phyloP scores from a whole-genome alignment of 1,140 invertebrate species.

The Brachystomella parvula region DNA sequence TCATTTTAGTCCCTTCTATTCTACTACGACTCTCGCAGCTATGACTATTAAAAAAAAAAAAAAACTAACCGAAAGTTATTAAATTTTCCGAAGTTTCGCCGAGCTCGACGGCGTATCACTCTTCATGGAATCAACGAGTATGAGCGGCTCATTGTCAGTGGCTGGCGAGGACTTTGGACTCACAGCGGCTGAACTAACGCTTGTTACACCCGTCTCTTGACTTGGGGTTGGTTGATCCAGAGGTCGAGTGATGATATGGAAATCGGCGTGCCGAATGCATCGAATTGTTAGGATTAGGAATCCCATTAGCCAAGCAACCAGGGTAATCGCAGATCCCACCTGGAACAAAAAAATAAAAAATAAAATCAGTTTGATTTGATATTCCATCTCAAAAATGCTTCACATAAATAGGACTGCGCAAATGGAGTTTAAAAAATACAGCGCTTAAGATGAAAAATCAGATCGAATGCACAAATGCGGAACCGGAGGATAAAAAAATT shows the following conservation, averaged over 20 bases:
- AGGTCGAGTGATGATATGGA: conserved; percentile 17
- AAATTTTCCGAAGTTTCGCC: neutral
- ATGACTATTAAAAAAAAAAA: no score
- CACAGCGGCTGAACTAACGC: neutral
- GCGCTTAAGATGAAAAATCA: no score
- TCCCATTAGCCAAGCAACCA: conserved; percentile 32
- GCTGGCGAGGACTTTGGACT: conserved; percentile 4
- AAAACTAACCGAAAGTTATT: no score
- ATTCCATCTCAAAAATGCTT: neutral
- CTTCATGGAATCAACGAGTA: neutral
- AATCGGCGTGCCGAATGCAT: conserved; percentile 34
- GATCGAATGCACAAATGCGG: no score
- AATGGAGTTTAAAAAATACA: no score
- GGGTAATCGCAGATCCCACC: conserved; percentile 27
- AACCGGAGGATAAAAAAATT: no score
- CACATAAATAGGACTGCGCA: neutral
- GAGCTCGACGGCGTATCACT: conserved; percentile 2
- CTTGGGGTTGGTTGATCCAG: neutral
- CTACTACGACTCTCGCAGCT: no score
- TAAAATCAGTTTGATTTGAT: neutral
- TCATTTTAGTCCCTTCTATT: no score
- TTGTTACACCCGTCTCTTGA: neutral
- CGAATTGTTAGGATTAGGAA: conserved; percentile 32
- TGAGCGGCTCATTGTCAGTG: conserved; percentile 2
- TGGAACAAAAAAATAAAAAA: conserved; percentile 15